phyloP scores from a whole-genome alignment of 2,113 vertebrate genomes.

The Enhydra lutris region DNA sequence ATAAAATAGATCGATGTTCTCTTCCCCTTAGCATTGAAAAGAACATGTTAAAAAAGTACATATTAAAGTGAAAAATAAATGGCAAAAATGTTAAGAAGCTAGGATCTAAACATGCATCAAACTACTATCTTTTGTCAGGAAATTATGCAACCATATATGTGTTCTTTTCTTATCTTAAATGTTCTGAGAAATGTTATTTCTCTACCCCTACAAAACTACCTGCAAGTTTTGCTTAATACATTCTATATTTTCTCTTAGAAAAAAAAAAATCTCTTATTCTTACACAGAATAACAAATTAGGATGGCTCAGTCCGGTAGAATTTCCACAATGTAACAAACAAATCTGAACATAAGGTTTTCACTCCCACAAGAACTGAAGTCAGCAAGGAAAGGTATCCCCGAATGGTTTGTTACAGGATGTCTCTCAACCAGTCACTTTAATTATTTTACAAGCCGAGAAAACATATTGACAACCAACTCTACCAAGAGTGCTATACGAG shows the following conservation, averaged over 20 bases:
- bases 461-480: background rate
- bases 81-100: background rate
- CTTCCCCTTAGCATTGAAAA: background rate
- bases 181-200: background rate
- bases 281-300: background rate
- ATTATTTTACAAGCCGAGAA: conserved; percentile 24
- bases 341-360: background rate
- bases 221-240: background rate
- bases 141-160: background rate
- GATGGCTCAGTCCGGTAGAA: background rate
- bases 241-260: background rate
- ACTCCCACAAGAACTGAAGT: background rate
- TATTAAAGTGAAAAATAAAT: background rate
- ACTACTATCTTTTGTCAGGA: background rate
- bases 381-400: background rate
- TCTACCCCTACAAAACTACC: background rate
- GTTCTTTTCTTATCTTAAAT: background rate
- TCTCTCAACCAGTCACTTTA: background rate
- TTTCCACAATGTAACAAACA: background rate
- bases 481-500: background rate
- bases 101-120: background rate
- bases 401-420: background rate
- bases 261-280: background rate
- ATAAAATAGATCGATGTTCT: background rate
- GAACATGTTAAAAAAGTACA: background rate